These are phyloP conservation scores for Pelobates fuscus DNA, from an alignment of 2,113 vertebrate genomes.

Conservation along the genomic window DNA sequence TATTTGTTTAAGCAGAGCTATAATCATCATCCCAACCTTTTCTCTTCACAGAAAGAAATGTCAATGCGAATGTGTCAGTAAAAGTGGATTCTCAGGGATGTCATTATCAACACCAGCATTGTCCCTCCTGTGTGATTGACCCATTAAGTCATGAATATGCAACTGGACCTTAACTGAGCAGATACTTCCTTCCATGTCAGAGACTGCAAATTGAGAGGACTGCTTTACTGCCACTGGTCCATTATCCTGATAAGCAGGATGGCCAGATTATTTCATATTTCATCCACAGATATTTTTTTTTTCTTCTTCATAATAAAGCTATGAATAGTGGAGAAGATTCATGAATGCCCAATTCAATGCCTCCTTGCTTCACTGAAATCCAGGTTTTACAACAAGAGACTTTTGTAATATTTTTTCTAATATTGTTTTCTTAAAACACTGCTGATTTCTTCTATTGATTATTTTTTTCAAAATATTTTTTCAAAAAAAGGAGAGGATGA, in stretches of 20 bases:
- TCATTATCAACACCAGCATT: constrained; percentile 17
- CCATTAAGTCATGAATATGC: background rate
- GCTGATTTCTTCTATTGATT: too few species aligned
- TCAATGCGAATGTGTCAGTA: constrained; percentile 77
- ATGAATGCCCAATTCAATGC: constrained; percentile 8
- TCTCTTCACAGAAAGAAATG: constrained; percentile 79
- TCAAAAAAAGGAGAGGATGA: too few species aligned
- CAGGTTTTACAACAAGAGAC: constrained; percentile 44
- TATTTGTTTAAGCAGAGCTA: too few species aligned
- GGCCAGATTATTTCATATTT: background rate
- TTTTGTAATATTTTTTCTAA: too few species aligned
- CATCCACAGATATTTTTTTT: background rate
- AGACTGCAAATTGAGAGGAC: background rate
- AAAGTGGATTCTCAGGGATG: constrained; percentile 12
- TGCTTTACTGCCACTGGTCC: constrained; percentile 60
- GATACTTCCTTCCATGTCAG: background rate
- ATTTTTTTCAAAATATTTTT: too few species aligned
- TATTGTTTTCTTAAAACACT: too few species aligned
- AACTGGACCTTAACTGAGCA: too few species aligned
- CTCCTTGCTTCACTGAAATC: constrained; percentile 58
- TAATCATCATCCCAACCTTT: constrained; percentile 3
- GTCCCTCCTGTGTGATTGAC: constrained; percentile 21
- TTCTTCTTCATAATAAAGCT: too few species aligned
- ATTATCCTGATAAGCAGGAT: constrained; percentile 13
- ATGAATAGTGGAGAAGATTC: too few species aligned